phyloP scores from a whole-genome alignment of 1,140 invertebrate genomes.

The Drosophila mojavensis region DNA sequence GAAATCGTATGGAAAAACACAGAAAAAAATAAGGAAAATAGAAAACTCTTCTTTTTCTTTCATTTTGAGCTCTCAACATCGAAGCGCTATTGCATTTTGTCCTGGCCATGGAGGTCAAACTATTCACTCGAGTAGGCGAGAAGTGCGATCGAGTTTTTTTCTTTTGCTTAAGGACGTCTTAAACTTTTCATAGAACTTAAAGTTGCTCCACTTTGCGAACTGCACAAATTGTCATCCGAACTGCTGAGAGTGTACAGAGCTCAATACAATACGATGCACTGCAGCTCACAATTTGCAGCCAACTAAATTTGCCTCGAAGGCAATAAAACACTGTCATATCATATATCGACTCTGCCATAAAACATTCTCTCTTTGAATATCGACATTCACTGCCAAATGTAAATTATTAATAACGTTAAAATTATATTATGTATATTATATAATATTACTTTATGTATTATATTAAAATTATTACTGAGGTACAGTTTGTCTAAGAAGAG shows the following conservation, averaged over 20 bases:
- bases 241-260: too few relatives aligned
- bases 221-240: not conserved
- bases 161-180: not conserved
- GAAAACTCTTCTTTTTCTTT: not conserved
- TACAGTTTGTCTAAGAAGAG: too few relatives aligned
- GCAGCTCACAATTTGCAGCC: conserved; percentile 7
- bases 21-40: conserved; percentile 1
- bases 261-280: conserved; percentile 1
- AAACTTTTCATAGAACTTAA: not conserved
- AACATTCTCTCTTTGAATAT: not conserved
- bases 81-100: conserved; percentile 23
- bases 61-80: not conserved
- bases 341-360: conserved; percentile 15
- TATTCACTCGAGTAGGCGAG: conserved; percentile 17
- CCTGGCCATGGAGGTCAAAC: conserved; percentile 30
- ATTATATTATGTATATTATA: too few relatives aligned
- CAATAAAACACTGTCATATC: conserved; percentile 19
- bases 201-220: not conserved
- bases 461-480: too few relatives aligned
- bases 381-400: not conserved
- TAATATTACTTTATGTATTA: too few relatives aligned
- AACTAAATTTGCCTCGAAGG: conserved; percentile 12
- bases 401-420: too few relatives aligned
- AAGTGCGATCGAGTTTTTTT: conserved; percentile 21
- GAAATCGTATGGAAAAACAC: conserved; percentile 37